Evolutionary conservation across 2,888 invertebrate genomes (phyloP).

Genomic region (Formica aserva): DNA sequence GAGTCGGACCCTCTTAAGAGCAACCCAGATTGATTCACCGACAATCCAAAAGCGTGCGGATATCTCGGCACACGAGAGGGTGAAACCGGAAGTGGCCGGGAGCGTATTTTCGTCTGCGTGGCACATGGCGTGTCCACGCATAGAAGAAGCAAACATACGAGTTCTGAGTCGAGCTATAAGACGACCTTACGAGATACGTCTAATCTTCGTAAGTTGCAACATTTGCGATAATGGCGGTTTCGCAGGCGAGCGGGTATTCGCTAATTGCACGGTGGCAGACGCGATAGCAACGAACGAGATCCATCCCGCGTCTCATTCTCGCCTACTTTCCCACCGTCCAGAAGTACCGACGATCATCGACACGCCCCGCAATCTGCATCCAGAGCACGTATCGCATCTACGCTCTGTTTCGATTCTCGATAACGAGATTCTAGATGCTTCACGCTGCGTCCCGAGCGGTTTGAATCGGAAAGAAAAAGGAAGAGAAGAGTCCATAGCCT

Average conservation of each 20-base stretch:
- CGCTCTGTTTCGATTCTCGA: conserved; percentile 38
- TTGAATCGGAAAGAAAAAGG: conserved; percentile 7
- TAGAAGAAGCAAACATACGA: neutral
- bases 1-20: conserved; percentile 67
- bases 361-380: conserved; percentile 53
- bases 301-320: conserved; percentile 46
- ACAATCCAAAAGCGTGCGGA: conserved; percentile 64
- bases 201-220: conserved; percentile 19
- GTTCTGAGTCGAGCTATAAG: neutral
- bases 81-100: conserved; percentile 67
- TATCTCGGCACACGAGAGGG: conserved; percentile 69
- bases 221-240: conserved; percentile 35
- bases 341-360: conserved; percentile 45
- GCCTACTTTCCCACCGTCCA: conserved; percentile 53
- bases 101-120: conserved; percentile 55
- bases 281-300: conserved; percentile 38
- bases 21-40: conserved; percentile 67
- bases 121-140: conserved; percentile 40
- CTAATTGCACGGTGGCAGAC: conserved; percentile 47
- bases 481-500: neutral
- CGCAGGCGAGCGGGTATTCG: conserved; percentile 19
- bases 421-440: conserved; percentile 54
- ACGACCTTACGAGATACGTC: conserved; percentile 11
- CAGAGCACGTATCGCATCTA: conserved; percentile 37
- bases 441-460: conserved; percentile 17